A percentile compares a stretch with the other conserved stretches of the same genome.
These are phyloP conservation scores for Volucella inanis DNA, from an alignment of 2,888 invertebrate genomes.

Conservation along the genomic window DNA sequence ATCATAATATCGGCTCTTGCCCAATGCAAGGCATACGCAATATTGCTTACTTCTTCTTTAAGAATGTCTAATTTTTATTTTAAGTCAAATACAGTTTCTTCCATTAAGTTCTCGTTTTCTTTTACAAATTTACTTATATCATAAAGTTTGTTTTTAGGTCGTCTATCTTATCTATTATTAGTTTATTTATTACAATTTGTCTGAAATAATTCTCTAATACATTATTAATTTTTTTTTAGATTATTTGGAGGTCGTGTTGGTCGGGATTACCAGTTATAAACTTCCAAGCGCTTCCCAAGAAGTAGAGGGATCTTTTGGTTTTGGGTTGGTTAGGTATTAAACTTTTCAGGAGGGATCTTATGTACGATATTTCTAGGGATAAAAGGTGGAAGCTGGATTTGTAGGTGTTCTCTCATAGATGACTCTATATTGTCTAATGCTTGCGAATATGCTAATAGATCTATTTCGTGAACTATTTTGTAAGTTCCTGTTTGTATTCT, in stretches of 20 bases:
- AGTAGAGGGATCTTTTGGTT: slow-evolving; percentile 1
- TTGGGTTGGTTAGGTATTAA: background rate
- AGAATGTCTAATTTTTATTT: slow-evolving; percentile 17
- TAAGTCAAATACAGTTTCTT: slow-evolving; percentile 14
- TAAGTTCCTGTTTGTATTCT: too few relatives aligned
- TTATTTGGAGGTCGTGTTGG: slow-evolving; percentile 1
- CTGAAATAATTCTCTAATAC: background rate
- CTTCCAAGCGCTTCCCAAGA: background rate
- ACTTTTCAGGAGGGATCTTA: too few relatives aligned
- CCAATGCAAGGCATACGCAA: slow-evolving; percentile 9
- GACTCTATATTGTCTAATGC: too few relatives aligned
- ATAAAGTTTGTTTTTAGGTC: background rate
- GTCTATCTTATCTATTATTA: slow-evolving; percentile 5
- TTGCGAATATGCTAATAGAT: too few relatives aligned
- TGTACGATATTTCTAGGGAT: too few relatives aligned
- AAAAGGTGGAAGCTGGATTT: too few relatives aligned
- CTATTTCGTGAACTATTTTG: too few relatives aligned
- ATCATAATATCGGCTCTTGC: too few relatives aligned
- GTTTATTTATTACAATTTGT: slow-evolving; percentile 7
- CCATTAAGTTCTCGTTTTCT: background rate
- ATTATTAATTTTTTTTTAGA: slow-evolving; percentile 8
- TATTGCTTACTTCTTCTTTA: slow-evolving; percentile 16
- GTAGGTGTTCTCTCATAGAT: too few relatives aligned
- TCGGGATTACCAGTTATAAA: background rate
- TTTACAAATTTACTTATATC: background rate